A percentile compares a stretch with the other conserved stretches of the same genome.
These are phyloP conservation scores for Okapia johnstoni DNA, from an alignment of 2,113 vertebrate genomes.

Conservation along the genomic window DNA sequence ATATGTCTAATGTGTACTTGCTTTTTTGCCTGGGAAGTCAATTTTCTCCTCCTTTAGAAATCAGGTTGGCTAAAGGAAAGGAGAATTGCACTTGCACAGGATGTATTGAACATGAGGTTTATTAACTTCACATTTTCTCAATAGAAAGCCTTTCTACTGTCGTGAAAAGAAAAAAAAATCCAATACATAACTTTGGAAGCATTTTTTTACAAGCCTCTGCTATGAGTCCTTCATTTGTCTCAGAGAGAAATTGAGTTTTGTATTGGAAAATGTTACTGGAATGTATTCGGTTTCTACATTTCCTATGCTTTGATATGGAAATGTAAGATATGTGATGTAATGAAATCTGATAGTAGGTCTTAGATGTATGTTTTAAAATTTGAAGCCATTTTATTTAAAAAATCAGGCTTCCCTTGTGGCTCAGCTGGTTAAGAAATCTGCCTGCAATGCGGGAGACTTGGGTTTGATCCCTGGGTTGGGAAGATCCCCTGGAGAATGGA, in stretches of 20 bases:
- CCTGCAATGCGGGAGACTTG: background rate
- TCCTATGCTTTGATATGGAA: conserved; percentile 64
- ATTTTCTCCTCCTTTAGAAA: conserved; percentile 48
- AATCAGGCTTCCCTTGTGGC: background rate
- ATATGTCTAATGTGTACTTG: background rate
- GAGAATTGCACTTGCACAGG: conserved; percentile 37
- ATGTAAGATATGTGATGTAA: conserved; percentile 4
- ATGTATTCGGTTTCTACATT: conserved; percentile 48
- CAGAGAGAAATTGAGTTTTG: background rate
- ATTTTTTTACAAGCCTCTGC: background rate
- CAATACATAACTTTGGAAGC: conserved; percentile 2
- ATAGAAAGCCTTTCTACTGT: conserved; percentile 46
- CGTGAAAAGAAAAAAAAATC: conserved; percentile 44
- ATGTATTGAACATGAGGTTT: conserved; percentile 18
- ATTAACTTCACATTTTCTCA: conserved; percentile 63
- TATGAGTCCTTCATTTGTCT: background rate
- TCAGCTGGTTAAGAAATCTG: background rate
- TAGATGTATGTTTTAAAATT: conserved; percentile 43
- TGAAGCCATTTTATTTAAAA: conserved; percentile 64
- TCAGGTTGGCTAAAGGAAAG: conserved; percentile 32
- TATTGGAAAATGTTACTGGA: conserved; percentile 35
- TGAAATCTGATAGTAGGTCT: background rate
- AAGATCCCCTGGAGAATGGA: background rate
- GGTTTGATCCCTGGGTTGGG: background rate
- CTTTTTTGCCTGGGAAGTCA: conserved; percentile 13